Conservation (phyloP, 2,797 vertebrate species). For the Valencia hispanica region DNA sequence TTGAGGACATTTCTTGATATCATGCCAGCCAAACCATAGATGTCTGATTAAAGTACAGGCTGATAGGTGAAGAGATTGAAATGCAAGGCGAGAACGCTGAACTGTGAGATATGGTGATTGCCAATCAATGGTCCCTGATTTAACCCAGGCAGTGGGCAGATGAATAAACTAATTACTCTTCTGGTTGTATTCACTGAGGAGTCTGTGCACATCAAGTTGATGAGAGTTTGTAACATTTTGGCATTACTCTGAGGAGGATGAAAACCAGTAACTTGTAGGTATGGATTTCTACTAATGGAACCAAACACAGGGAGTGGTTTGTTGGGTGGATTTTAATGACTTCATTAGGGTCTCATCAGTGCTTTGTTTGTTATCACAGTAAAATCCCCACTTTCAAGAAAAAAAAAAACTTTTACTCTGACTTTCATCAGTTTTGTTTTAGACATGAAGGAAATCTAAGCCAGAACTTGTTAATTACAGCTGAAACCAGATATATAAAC, state of each 20-base stretch:
- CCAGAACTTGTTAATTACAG: not conserved
- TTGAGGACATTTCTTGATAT: conserved; percentile 21
- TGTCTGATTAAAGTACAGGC: conserved; percentile 43
- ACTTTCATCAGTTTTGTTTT: not conserved
- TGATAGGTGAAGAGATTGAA: conserved; percentile 64
- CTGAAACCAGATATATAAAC: not conserved
- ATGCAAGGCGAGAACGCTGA: conserved; percentile 52
- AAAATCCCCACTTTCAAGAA: conserved; percentile 34
- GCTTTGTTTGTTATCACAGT: conserved; percentile 47
- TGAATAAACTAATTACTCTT: conserved; percentile 70
- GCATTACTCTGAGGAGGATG: conserved; percentile 41
- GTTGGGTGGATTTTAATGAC: conserved; percentile 68
- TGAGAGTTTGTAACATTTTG: conserved; percentile 32
- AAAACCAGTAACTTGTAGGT: conserved; percentile 58
- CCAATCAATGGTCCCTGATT: conserved; percentile 77
- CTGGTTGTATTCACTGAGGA: conserved; percentile 54
- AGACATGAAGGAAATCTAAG: not conserved
- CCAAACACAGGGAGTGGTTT: conserved; percentile 51
- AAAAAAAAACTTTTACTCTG: conserved; percentile 24
- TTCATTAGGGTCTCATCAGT: conserved; percentile 61
- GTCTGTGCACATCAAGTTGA: conserved; percentile 40
- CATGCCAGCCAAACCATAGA: conserved; percentile 32
- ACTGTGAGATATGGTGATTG: conserved; percentile 72
- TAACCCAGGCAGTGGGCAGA: conserved; percentile 61
- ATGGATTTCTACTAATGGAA: conserved; percentile 65